Evolutionary conservation across 2,113 vertebrate species (phyloP).

Genomic region (Ailurus styani): DNA sequence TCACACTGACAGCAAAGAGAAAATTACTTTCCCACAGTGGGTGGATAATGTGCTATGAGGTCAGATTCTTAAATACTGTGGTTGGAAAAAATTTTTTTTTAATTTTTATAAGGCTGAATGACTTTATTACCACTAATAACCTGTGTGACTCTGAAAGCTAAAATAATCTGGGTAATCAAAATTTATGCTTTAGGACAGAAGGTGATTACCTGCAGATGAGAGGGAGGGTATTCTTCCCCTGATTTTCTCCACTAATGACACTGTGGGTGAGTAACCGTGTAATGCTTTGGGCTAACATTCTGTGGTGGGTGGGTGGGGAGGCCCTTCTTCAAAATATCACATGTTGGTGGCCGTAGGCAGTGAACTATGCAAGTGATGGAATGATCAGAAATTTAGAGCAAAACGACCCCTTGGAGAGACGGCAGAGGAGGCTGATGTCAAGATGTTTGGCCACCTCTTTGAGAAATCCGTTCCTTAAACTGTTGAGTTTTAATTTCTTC

Average conservation of each 20-base stretch:
- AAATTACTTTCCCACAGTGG: slow-evolving; percentile 29
- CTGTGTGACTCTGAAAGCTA: slow-evolving; percentile 53
- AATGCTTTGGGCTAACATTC: not conserved
- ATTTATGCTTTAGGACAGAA: slow-evolving; percentile 53
- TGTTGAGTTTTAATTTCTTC: not conserved
- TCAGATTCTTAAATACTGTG: slow-evolving; percentile 55
- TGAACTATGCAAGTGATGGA: not conserved
- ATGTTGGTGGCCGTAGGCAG: not conserved
- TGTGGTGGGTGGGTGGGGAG: not conserved
- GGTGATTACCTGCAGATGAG: slow-evolving; percentile 48
- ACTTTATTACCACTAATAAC: slow-evolving; percentile 67
- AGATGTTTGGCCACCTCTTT: not conserved
- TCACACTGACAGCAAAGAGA: slow-evolving; percentile 33
- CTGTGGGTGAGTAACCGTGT: not conserved
- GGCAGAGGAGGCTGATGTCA: not conserved
- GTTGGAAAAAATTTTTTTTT: not conserved
- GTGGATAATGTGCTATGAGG: slow-evolving; percentile 24
- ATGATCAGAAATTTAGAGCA: not conserved
- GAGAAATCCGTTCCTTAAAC: not conserved
- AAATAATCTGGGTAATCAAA: slow-evolving; percentile 59
- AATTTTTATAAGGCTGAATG: slow-evolving; percentile 45
- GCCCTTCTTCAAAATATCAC: not conserved
- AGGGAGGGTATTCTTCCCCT: slow-evolving; percentile 29
- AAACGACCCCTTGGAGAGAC: not conserved
- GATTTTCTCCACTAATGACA: not conserved